A percentile compares a stretch with the other conserved stretches of the same genome.
Evolutionary conservation across 2,797 vertebrate species (phyloP).

Genomic region (Chelidonichthys spinosus): DNA sequence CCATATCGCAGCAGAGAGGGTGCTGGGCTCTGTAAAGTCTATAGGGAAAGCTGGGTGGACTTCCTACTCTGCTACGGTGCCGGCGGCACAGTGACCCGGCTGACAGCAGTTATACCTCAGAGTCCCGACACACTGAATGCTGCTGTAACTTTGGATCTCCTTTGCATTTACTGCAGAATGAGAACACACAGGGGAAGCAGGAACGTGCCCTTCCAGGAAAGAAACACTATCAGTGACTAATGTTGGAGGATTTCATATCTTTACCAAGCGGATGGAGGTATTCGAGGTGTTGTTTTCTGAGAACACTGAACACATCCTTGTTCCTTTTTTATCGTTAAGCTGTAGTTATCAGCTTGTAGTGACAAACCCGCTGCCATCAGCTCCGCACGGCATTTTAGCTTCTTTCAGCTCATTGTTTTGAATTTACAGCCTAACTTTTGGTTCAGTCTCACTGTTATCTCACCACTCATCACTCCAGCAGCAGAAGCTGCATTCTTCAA

Average conservation of each 20-base stretch:
- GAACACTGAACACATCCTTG: background rate
- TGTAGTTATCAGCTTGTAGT: no score
- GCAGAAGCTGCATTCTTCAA: no score
- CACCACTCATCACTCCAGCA: no score
- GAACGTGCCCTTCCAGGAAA: background rate
- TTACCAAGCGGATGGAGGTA: background rate
- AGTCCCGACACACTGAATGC: constrained; percentile 50
- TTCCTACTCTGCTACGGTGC: constrained; percentile 40
- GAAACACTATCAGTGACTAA: background rate
- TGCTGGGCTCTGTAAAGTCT: constrained; percentile 49
- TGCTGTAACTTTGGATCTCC: constrained; percentile 44
- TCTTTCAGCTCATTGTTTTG: background rate
- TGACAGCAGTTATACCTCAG: constrained; percentile 55
- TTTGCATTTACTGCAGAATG: constrained; percentile 20
- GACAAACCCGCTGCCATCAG: no score
- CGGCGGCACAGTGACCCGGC: constrained; percentile 47
- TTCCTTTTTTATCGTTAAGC: background rate
- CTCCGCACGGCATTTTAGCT: background rate
- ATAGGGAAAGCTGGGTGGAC: constrained; percentile 35
- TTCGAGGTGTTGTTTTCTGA: background rate
- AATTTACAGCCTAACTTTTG: no score
- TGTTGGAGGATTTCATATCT: background rate
- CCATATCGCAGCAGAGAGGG: constrained; percentile 40
- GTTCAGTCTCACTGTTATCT: background rate
- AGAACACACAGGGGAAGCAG: background rate